These are phyloP conservation scores for Sarcophaga variegata DNA, from an alignment of 2,888 invertebrate species.

Conservation along the genomic window DNA sequence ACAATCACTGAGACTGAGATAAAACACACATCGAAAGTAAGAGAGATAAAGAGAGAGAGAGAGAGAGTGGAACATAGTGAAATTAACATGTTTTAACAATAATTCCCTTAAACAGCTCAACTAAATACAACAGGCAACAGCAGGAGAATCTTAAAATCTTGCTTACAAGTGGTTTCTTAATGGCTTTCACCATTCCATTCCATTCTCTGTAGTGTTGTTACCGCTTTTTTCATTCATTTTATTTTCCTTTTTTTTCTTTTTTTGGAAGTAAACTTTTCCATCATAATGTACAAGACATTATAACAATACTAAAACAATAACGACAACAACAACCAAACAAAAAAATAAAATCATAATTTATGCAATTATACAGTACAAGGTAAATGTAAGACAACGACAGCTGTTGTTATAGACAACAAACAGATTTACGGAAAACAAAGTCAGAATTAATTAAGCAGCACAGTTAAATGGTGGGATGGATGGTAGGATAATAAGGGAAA, in stretches of 20 bases:
- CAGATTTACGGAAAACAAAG: neutral
- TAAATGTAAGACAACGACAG: neutral
- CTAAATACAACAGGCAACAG: neutral
- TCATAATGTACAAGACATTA: neutral
- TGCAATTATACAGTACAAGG: neutral
- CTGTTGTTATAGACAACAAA: neutral
- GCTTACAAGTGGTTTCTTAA: conserved; percentile 65
- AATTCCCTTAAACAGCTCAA: conserved; percentile 59
- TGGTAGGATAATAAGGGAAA: neutral
- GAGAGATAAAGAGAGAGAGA: no score
- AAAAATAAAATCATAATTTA: neutral
- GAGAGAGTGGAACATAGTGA: conserved; percentile 21
- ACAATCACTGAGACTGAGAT: conserved; percentile 12
- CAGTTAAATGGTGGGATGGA: neutral
- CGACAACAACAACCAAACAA: neutral
- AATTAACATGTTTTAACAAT: conserved; percentile 69
- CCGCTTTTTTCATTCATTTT: no score
- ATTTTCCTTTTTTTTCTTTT: neutral
- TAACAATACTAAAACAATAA: neutral
- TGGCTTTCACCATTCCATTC: conserved; percentile 34
- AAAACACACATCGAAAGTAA: no score
- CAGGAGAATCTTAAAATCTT: conserved; percentile 39
- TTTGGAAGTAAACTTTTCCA: neutral
- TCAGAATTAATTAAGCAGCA: neutral
- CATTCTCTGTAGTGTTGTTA: no score